These are phyloP conservation scores for Chiroxiphia lanceolata DNA, from an alignment of 2,797 vertebrate genomes.

Conservation along the genomic window DNA sequence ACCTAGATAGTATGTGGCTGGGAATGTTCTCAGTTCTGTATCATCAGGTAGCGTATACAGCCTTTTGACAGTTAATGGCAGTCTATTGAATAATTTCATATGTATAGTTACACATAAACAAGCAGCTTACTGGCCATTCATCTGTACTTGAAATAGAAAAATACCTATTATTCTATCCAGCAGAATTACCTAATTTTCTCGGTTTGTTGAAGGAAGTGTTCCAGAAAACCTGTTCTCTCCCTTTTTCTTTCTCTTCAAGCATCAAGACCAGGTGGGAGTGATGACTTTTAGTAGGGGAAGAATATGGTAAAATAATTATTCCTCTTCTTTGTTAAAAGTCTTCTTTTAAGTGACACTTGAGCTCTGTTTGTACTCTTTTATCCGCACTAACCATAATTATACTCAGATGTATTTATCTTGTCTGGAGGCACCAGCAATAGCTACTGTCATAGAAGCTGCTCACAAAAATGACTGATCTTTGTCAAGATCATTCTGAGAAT, in stretches of 20 bases:
- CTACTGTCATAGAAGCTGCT: neutral
- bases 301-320: neutral
- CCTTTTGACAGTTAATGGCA: neutral
- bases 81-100: neutral
- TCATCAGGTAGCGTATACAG: accelerated
- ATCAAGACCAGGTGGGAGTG: neutral
- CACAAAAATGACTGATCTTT: neutral
- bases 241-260: neutral
- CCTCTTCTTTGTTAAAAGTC: neutral
- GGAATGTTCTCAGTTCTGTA: neutral
- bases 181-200: neutral
- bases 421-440: neutral
- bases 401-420: neutral
- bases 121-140: neutral
- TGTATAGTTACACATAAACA: neutral
- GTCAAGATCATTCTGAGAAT: neutral
- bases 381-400: neutral
- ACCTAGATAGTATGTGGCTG: accelerated
- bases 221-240: neutral
- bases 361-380: neutral
- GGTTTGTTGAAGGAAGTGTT: neutral
- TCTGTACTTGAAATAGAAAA: neutral
- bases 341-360: neutral
- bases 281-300: neutral
- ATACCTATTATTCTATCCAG: neutral